Base-by-base conservation (phyloP, 2,888 invertebrate genomes). In the Drosophila silvestris region DNA sequence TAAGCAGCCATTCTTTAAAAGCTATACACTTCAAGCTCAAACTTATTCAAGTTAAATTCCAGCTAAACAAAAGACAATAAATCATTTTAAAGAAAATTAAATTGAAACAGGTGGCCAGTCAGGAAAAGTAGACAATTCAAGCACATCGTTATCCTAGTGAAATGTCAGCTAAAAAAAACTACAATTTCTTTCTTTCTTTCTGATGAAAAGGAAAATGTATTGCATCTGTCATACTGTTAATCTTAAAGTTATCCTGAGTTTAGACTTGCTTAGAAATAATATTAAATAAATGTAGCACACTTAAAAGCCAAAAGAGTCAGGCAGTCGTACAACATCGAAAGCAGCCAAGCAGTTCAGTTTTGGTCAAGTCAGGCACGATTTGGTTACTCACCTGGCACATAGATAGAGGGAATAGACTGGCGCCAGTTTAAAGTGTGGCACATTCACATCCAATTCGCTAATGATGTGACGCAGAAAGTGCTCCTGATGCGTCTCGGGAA, bases 331-430 rank as follows among this genome's bases (percentile, higher is more conserved):
- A 71, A 64, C 63, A 70, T 10, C 52, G 12, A 26, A 44, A 64
- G 44, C 57, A 60, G 39, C 32, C 26, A 47, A 26, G 50, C 68
- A 58, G 39, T 71, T 41, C 12, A 35, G 26, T 35, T 44, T 39
- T 6, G 28, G 5, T 32, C 22, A 22, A 39, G 30, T 41, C 16
- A 14, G 35, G 1, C 35, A 2, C 6, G 22, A 3, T 28, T 2
- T 26, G 26, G 26, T 22, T 35, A 81, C 87, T 60, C 68, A 95
- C 95, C 98, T 95, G 74, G 98, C 97, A 83, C 98, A 98, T 92
- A 99, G 95, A 94, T 99, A 99, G 32, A 99, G 95, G 3, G 98
- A 97, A 94, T 99, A 99, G 33, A 99, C 99, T 0, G 99, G 99
- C 1, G 99, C 98, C 75, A 99, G 95, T 92, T 98, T 98, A 94